These are phyloP conservation scores for Macquaria australasica DNA, from an alignment of 2,113 vertebrate species.

Conservation along the genomic window DNA sequence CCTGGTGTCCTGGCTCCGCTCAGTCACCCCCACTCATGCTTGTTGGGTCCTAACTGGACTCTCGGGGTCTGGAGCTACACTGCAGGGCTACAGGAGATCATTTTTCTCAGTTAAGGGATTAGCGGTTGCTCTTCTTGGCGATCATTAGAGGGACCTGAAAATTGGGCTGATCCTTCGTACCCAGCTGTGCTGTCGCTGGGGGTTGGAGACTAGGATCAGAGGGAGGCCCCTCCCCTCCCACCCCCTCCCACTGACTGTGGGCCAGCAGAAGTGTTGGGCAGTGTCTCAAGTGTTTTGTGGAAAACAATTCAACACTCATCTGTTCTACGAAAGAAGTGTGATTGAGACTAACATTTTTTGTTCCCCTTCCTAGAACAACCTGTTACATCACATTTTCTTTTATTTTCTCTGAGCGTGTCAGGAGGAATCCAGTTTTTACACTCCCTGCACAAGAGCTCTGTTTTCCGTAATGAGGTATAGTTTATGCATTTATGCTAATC, in stretches of 20 bases:
- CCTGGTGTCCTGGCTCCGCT: conserved; percentile 59
- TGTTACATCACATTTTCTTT: conserved; percentile 68
- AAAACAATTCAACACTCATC: conserved; percentile 64
- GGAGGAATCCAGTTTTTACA: conserved; percentile 38
- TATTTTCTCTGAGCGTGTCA: conserved; percentile 40
- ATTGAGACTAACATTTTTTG: conserved; percentile 38
- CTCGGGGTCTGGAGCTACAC: conserved; percentile 66
- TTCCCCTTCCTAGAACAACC: conserved; percentile 49
- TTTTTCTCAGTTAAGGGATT: conserved; percentile 82
- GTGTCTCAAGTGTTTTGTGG: conserved; percentile 65
- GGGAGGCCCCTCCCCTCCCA: conserved; percentile 47
- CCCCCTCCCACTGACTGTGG: conserved; percentile 35
- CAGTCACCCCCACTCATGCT: conserved; percentile 46
- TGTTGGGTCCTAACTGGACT: conserved; percentile 66
- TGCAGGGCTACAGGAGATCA: conserved; percentile 72
- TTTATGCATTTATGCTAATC: conserved; percentile 79
- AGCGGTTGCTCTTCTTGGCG: conserved; percentile 76
- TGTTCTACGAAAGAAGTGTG: conserved; percentile 49
- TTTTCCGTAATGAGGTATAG: conserved; percentile 57
- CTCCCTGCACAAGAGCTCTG: conserved; percentile 22
- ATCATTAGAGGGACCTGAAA: conserved; percentile 81
- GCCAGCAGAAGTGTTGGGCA: conserved; percentile 60
- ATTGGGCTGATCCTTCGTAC: conserved; percentile 82
- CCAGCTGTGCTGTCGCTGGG: conserved; percentile 80
- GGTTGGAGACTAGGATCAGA: conserved; percentile 72